These are phyloP conservation scores for Gadus macrocephalus DNA, from an alignment of 2,113 vertebrate species.

Conservation along the genomic window DNA sequence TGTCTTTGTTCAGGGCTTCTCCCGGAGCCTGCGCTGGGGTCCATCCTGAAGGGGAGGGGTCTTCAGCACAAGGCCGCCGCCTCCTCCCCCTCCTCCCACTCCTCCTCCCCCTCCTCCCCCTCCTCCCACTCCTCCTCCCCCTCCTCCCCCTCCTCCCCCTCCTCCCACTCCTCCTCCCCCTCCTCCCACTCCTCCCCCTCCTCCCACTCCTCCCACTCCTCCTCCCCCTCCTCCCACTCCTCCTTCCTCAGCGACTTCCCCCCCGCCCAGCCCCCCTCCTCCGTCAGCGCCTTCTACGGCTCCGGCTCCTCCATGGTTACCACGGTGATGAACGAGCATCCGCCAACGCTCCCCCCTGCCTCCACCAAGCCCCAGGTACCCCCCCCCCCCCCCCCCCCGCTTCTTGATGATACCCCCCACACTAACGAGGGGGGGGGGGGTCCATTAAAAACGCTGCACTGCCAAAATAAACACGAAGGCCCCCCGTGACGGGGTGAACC, in stretches of 20 bases:
- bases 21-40: constrained; percentile 68
- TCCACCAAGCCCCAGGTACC: constrained; percentile 82
- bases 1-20: constrained; percentile 68
- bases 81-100: constrained; percentile 32
- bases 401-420: constrained; percentile 4
- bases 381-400: too few species aligned
- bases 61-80: constrained; percentile 39
- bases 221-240: constrained; percentile 35
- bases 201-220: too few species aligned
- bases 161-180: constrained; percentile 51
- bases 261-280: constrained; percentile 56
- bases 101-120: constrained; percentile 47
- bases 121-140: constrained; percentile 30
- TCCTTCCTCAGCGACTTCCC: constrained; percentile 47
- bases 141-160: constrained; percentile 51
- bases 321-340: constrained; percentile 78
- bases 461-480: constrained; percentile 43
- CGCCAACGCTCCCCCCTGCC: constrained; percentile 76
- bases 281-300: constrained; percentile 49
- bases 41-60: constrained; percentile 71
- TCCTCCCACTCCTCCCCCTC: constrained; percentile 36
- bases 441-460: constrained; percentile 39
- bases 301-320: constrained; percentile 70
- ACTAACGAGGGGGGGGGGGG: constrained; percentile 28
- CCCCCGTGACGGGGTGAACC: constrained; percentile 8